Evolutionary conservation across 2,113 vertebrate species (phyloP).

Genomic region (Rhabdomys dilectus): DNA sequence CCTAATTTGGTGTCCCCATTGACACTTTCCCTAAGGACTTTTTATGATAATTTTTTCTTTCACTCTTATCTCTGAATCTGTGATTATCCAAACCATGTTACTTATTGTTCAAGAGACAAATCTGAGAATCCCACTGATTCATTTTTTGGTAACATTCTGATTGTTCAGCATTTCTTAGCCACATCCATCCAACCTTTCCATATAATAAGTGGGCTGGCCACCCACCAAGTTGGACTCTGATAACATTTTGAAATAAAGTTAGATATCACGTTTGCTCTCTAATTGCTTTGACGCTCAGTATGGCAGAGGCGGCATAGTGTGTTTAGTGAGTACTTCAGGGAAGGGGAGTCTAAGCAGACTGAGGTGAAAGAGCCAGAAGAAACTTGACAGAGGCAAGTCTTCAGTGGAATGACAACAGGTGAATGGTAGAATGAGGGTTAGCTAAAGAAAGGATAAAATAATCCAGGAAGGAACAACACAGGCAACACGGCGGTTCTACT

Average conservation of each 20-base stretch:
- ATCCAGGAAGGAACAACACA: background rate
- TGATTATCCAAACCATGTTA: background rate
- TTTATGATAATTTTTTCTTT: background rate
- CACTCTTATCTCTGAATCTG: background rate
- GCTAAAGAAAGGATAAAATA: background rate
- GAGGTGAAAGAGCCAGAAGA: background rate
- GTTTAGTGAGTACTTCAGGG: background rate
- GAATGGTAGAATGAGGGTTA: background rate
- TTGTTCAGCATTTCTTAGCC: background rate
- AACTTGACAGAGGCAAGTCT: background rate
- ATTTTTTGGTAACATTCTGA: background rate
- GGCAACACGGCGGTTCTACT: background rate
- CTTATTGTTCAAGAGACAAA: background rate
- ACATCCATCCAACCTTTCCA: background rate
- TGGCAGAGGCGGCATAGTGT: background rate
- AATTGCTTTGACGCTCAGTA: background rate
- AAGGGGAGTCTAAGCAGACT: background rate
- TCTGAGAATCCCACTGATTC: background rate
- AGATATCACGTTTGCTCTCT: background rate
- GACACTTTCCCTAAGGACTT: background rate
- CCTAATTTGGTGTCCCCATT: background rate
- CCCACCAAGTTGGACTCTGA: background rate
- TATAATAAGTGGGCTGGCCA: background rate
- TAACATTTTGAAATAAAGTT: background rate
- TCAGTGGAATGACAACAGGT: constrained; percentile 4